Base-by-base conservation (phyloP, 2,113 vertebrate genomes). In the human region DNA sequence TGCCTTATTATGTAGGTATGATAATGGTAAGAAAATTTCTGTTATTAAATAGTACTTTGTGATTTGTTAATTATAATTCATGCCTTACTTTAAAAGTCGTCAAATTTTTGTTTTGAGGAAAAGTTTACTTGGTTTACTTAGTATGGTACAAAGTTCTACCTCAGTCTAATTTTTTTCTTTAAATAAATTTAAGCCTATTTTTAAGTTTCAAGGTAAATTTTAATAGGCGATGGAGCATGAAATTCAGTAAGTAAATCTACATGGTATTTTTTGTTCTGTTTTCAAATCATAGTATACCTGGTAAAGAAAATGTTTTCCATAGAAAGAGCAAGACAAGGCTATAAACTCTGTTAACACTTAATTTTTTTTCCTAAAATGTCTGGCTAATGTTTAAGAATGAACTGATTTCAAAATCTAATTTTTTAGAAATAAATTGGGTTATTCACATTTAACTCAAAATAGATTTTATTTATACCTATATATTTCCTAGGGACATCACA, bases 381-480 rank as follows among this genome's bases (percentile, higher is more conserved):
- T 7, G 6, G 4, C 30, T 40, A 48, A 78, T 75, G 9, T 68
- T 95, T 50, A 80, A 93, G 17, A 85, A n/a, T 50, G 89, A 27
- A 78, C 13, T 90, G 52, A 76, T 90, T 93, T 81, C 38, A 52
- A 57, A 85, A 81, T 6, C 4, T 61, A 83, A 40, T 73, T 92
- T 27, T 22, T 64, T 5, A 73, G 22, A 82, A 70, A 48, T 86
- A 6, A 76, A 52, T 75, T 95, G 57, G 18, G 3, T 50, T 6
- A 86, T 96, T 94, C 43, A 85, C 11, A 89, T 85, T 92, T 83
- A 85, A 43, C 80, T 73, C 1, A 70, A 88, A 64, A 70, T 68
- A 95, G 40, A 7, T 45, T 90, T 70, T 82, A 40, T 68, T 81
- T 57, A 55, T 76, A 48, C 6, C 8, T 50, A 88, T 38, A n/a